phyloP scores from a whole-genome alignment of 1,140 invertebrate species.

The Zaprionus gabonicus region DNA sequence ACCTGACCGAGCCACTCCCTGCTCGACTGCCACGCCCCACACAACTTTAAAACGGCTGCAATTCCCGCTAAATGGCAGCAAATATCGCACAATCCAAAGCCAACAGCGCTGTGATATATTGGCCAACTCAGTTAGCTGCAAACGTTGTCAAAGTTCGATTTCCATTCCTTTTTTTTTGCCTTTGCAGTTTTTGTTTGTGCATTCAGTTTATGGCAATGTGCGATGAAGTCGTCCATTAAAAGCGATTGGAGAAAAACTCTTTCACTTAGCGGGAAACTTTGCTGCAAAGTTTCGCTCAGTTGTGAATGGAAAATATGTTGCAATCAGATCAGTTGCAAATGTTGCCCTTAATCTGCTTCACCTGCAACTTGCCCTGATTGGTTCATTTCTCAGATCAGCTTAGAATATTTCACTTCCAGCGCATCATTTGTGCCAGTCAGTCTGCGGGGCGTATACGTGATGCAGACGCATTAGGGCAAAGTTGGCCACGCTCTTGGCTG shows the following conservation, averaged over 20 bases:
- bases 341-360: neutral
- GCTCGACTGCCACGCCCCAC: constrained; percentile 27
- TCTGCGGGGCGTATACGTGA: constrained; percentile 39
- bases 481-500: constrained; percentile 51
- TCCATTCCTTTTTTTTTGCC: constrained; percentile 14
- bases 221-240: neutral
- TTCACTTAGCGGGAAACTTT: neutral
- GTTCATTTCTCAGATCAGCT: constrained; percentile 8
- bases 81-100: constrained; percentile 17
- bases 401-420: constrained; percentile 25
- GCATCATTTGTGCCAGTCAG: constrained; percentile 32
- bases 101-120: constrained; percentile 30
- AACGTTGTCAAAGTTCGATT: constrained; percentile 2
- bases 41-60: constrained; percentile 38
- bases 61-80: constrained; percentile 47
- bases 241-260: neutral
- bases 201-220: neutral
- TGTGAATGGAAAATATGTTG: neutral
- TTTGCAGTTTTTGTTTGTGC: neutral
- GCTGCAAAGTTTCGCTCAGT: constrained; percentile 9
- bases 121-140: constrained; percentile 16
- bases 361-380: constrained; percentile 23
- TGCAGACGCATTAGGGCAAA: constrained; percentile 23
- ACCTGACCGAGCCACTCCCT: constrained; percentile 36
- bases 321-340: constrained; percentile 3